Percentiles rank a stretch among this genome's conserved stretches.
Evolutionary conservation across 2,113 vertebrate genomes (phyloP).

Genomic region (Eurypyga helias): DNA sequence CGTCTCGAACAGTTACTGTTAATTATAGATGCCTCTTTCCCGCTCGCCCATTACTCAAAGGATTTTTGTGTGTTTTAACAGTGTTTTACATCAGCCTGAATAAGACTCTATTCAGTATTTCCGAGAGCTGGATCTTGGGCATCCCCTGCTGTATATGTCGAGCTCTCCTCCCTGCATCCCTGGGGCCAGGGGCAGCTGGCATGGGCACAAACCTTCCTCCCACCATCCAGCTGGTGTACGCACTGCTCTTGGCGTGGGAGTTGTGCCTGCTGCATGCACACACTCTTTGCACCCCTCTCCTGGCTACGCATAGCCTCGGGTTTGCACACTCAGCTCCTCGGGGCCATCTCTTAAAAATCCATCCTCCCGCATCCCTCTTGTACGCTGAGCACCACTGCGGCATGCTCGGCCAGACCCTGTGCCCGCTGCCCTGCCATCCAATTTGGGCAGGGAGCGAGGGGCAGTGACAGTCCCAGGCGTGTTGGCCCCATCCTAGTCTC

Average conservation of each 20-base stretch:
- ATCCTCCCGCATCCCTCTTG: background rate
- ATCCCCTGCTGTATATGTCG: constrained; percentile 55
- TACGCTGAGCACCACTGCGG: fast-evolving
- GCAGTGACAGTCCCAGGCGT: background rate
- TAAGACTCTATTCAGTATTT: constrained; percentile 83
- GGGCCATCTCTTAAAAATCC: background rate
- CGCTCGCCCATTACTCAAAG: constrained; percentile 84
- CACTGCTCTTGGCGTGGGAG: background rate
- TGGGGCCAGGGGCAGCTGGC: background rate
- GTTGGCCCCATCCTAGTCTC: background rate
- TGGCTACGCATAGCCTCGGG: background rate
- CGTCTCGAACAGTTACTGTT: constrained; percentile 87
- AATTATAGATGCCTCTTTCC: constrained; percentile 87
- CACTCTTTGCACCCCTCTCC: background rate
- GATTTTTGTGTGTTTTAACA: constrained; percentile 86
- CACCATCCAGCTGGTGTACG: fast-evolving
- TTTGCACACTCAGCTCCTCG: background rate
- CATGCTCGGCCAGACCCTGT: background rate
- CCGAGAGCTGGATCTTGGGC: constrained; percentile 71
- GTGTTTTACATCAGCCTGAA: constrained; percentile 83
- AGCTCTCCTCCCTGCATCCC: background rate
- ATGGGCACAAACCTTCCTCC: background rate
- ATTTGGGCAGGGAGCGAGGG: background rate
- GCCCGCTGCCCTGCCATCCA: fast-evolving
- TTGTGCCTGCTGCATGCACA: background rate